phyloP scores from a whole-genome alignment of 2,797 vertebrate genomes.

The Rhinichthys osculus region DNA sequence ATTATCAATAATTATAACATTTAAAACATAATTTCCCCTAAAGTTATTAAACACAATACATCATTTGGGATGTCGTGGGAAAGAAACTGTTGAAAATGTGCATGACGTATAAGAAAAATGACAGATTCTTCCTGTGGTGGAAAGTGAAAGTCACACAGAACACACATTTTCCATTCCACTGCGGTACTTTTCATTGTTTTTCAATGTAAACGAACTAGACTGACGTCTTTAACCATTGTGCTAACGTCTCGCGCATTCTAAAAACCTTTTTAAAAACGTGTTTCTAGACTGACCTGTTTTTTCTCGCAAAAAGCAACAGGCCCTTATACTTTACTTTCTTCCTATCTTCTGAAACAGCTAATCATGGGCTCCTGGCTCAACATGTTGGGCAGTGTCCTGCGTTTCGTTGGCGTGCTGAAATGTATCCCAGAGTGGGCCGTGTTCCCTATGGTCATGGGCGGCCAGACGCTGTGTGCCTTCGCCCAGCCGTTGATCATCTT shows the following conservation, averaged over 20 bases:
- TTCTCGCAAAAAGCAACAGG: too few relatives aligned
- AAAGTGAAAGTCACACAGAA: neutral
- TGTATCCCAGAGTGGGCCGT: accelerated
- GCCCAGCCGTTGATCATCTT: conserved; percentile 93
- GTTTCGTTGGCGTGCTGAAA: conserved; percentile 69
- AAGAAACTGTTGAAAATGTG: neutral
- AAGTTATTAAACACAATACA: neutral
- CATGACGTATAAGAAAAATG: neutral
- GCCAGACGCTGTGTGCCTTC: conserved; percentile 87
- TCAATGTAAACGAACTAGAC: too few relatives aligned
- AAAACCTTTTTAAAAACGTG: too few relatives aligned
- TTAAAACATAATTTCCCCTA: too few relatives aligned
- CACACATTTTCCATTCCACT: too few relatives aligned
- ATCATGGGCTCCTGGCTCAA: conserved; percentile 90
- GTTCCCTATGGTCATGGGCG: conserved; percentile 80
- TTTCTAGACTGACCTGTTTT: too few relatives aligned
- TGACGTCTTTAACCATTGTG: too few relatives aligned
- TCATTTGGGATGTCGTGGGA: neutral
- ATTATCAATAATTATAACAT: neutral
- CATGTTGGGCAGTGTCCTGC: conserved; percentile 82
- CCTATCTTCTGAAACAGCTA: conserved; percentile 75
- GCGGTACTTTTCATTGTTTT: too few relatives aligned
- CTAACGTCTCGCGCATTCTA: too few relatives aligned
- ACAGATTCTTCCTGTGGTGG: neutral
- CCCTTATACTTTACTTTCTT: neutral